Evolutionary conservation across 2,797 vertebrate genomes (phyloP), one percentile per base, ranked within the genome.

Genomic region (Bradypus variegatus): DNA sequence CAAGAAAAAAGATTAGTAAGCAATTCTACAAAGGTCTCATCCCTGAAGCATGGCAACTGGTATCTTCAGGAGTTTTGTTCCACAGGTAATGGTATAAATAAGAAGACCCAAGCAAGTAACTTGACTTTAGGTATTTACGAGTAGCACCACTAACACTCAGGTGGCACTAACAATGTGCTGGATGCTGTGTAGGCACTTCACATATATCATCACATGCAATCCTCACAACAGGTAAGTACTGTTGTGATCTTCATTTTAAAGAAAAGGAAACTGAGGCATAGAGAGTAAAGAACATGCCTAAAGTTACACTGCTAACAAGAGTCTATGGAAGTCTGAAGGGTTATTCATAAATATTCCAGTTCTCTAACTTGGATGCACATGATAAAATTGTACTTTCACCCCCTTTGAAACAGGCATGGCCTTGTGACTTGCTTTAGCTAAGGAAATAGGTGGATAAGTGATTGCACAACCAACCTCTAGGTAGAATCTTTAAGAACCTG

Each of bases 51-150:
- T 31, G n/a, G 11, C 80, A n/a, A 48, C 69, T 80, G 62, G 14
- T 77, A 33, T 79, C 79, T 84, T 87, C 16, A 45, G 41, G 21
- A 36, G 53, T 79, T 90, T 9, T 55, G 29, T 90, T 70, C 86
- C 27, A 45, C 36, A 16, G 50, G 38, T 36, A 89, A 29, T 2
- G 50, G 29, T 82, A 10, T 48, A 76, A 94, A 62, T 64, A 50
- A 65, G 41, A 75, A 50, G 41, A 88, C 67, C 62, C 5, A 53
- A 69, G 41, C 50, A 79, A 77, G 12, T 64, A 64, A 79, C 67
- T 88, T 64, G 48, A 82, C 23, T 86, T 83, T 55, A 86, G 41
- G 23, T 91, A 86, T 76, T 58, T 92, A 88, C 8, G 81, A 72
- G 45, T 8, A 48, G 69, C 16, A 53, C 12, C 27, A 78, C 25